These are phyloP conservation scores for Oreocharis arfaki DNA, from an alignment of 2,113 vertebrate species.

Conservation along the genomic window DNA sequence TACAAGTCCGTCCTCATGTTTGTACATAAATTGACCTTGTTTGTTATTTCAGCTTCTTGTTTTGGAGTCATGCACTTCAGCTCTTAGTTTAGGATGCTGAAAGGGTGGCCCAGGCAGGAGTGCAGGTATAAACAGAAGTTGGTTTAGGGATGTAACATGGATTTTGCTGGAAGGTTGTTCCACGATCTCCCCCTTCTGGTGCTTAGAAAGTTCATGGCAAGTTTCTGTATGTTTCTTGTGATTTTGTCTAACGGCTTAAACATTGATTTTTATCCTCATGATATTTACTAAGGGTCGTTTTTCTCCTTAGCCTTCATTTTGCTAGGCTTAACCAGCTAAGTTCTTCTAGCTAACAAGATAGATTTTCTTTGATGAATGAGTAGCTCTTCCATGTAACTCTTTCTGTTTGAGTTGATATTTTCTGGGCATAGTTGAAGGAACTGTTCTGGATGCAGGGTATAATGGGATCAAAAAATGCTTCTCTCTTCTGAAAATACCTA, in stretches of 20 bases:
- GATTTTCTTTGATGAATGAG: conserved; percentile 14
- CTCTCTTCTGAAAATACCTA: neutral
- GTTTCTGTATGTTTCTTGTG: neutral
- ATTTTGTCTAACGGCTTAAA: neutral
- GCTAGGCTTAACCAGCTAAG: neutral
- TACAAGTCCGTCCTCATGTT: neutral
- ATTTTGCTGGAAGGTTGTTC: conserved; percentile 32
- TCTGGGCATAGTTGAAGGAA: neutral
- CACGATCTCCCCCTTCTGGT: conserved; percentile 56
- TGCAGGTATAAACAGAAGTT: neutral
- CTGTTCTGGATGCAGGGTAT: neutral
- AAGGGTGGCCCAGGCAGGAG: neutral
- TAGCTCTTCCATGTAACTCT: neutral
- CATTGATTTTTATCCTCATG: neutral
- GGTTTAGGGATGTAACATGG: neutral
- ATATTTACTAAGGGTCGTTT: neutral
- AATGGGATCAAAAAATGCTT: neutral
- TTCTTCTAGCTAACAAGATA: neutral
- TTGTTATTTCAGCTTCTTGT: neutral
- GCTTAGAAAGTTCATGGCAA: conserved; percentile 7
- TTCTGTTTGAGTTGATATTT: neutral
- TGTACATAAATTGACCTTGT: neutral
- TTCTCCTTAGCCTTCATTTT: conserved; percentile 6
- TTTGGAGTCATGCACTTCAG: neutral
- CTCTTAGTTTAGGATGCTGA: neutral